Evolutionary conservation across 2,113 vertebrate species (phyloP).

Genomic region (Redunca redunca): DNA sequence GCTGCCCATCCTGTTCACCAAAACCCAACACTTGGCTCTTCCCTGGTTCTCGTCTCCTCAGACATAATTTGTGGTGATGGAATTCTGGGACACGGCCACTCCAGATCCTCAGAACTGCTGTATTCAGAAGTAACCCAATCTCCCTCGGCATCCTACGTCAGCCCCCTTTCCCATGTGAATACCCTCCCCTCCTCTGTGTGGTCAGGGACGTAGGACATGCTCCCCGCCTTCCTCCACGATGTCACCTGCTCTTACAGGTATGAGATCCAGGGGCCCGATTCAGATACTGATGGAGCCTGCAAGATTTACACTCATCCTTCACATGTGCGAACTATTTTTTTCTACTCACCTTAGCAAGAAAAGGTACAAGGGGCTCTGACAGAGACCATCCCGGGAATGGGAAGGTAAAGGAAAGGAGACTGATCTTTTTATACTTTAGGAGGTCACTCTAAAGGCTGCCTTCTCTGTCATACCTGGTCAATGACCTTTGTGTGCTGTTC

Average conservation of each 20-base stretch:
- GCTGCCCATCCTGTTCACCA: not conserved
- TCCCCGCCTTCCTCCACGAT: fast-evolving
- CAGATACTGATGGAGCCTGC: not conserved
- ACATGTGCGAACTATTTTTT: not conserved
- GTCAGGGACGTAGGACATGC: not conserved
- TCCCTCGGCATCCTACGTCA: not conserved
- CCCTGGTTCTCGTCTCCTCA: not conserved
- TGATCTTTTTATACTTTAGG: not conserved
- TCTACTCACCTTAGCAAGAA: not conserved
- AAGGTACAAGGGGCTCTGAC: not conserved
- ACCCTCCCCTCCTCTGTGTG: not conserved
- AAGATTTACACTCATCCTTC: not conserved
- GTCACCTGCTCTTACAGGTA: not conserved
- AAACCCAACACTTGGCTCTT: not conserved
- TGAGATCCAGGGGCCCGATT: not conserved
- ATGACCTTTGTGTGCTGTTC: not conserved
- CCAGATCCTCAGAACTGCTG: not conserved
- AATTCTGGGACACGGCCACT: not conserved
- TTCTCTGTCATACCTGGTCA: not conserved
- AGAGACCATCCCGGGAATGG: not conserved
- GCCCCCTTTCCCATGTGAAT: not conserved
- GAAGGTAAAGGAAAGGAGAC: not conserved
- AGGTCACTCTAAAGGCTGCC: not conserved
- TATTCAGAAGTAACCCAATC: not conserved
- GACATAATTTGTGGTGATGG: not conserved